These are phyloP conservation scores for Metridium senile DNA, from an alignment of 92 coral and sea anemone species.

Conservation along the genomic window DNA sequence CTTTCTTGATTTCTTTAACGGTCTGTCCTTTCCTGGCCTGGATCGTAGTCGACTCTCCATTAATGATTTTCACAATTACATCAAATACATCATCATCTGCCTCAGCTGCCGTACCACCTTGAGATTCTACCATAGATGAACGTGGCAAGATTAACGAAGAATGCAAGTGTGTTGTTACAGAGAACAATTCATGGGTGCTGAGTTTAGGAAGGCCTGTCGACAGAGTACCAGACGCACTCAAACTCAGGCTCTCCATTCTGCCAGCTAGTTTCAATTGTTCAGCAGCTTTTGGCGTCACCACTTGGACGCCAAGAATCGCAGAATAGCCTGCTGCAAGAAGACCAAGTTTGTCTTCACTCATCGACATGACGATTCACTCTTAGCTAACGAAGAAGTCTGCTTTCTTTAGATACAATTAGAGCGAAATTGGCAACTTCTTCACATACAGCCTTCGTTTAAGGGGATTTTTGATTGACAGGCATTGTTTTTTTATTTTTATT, in stretches of 20 bases:
- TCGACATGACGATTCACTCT: neutral
- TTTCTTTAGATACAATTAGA: no score
- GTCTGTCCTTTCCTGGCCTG: constrained; percentile 31
- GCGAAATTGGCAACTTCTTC: no score
- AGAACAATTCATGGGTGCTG: constrained; percentile 49
- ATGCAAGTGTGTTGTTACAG: neutral
- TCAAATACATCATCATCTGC: constrained; percentile 24
- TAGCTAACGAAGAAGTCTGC: no score
- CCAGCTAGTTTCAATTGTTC: neutral
- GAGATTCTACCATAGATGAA: neutral
- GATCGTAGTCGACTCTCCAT: constrained; percentile 29
- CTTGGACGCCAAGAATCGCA: constrained; percentile 51
- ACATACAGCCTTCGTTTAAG: no score
- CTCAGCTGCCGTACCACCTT: no score
- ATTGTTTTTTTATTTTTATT: no score
- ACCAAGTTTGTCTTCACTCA: constrained; percentile 27
- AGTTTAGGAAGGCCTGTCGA: constrained; percentile 31
- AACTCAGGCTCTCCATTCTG: neutral
- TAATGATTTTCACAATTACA: constrained; percentile 23
- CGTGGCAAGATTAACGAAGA: neutral
- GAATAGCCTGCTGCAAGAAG: constrained; percentile 59
- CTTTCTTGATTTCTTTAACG: constrained; percentile 25
- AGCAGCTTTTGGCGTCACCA: constrained; percentile 30
- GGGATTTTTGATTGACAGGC: no score
- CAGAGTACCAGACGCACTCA: no score